Base-by-base conservation (phyloP, 2,797 vertebrate species). In the Pseudotriccus pelzelni region DNA sequence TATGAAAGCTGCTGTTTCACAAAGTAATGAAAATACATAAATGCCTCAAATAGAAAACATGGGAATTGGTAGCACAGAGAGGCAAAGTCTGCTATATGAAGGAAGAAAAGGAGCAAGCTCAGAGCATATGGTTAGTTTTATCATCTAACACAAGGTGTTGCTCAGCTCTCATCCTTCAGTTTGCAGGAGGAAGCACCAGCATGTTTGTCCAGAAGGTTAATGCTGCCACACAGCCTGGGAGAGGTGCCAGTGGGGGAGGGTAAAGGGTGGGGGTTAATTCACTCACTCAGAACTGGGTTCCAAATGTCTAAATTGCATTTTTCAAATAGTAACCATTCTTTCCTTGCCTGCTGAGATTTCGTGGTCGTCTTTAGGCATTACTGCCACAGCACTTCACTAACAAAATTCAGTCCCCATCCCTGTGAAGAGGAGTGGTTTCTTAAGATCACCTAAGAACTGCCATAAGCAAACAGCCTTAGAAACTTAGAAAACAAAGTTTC, bases 81-180 rank as follows among this genome's bases (percentile, higher is more conserved):
- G 62, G 32, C 34, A 17, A 20, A 59, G 5, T 8, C 49, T 69
- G 76, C 66, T 37, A 2, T 9, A 25, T 5, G 14, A 5, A 25
- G 47, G 46, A 91, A 73, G 77, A 53, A 37, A 81, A 80, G 68
- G 80, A 84, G 69, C 53, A 75, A 81, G 72, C 63, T 64, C 13
- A 1, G 27, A 69, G 81, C 93, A 66, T 34, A 43, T 27, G 85
- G 52, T 52, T 91, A 74, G 32, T 76, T 87, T 90, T 59, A 78
- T 32, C 79, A 30, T 47, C 87, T 92, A 90, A 75, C 94, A 87
- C 91, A 66, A 87, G 93, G 91, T 82, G 87, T 16, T 91, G 93
- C 94, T 89, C 94, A 76, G 87, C 93, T 76, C 78, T 91, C 84
- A n/a, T 69, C 84, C 91, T 85, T 75, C 91, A 78, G 58, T 68